Evolutionary conservation across 2,113 vertebrate species (phyloP).

Genomic region (Halichoeres trimaculatus): DNA sequence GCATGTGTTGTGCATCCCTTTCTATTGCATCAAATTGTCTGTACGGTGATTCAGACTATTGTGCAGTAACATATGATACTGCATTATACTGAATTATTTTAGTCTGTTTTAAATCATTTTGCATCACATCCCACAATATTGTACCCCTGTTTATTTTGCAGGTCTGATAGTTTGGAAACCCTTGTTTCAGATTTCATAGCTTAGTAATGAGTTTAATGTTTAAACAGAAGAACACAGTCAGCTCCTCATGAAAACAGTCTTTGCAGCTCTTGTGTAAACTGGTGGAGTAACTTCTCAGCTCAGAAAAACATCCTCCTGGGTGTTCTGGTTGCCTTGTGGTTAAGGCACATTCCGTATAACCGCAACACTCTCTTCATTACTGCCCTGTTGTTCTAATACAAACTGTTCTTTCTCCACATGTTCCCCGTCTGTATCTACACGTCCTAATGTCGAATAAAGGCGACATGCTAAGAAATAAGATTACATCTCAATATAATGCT

Average conservation of each 20-base stretch:
- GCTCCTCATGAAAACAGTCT: neutral
- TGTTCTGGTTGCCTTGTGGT: neutral
- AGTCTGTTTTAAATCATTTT: too few species aligned
- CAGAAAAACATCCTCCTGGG: slow-evolving; percentile 9
- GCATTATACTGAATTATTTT: too few species aligned
- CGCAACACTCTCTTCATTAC: slow-evolving; percentile 1
- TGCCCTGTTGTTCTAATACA: neutral
- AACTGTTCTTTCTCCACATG: neutral
- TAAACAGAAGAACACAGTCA: neutral
- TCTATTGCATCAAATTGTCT: too few species aligned
- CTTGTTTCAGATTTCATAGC: too few species aligned
- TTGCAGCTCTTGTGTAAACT: neutral
- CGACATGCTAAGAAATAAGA: neutral
- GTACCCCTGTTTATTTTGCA: too few species aligned
- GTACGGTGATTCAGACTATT: too few species aligned
- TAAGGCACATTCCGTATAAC: neutral
- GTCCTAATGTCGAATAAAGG: neutral
- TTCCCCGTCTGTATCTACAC: slow-evolving; percentile 1
- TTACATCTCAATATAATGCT: neutral
- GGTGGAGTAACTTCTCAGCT: neutral
- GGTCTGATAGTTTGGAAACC: too few species aligned
- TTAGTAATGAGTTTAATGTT: too few species aligned
- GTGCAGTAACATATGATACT: too few species aligned
- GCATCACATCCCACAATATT: too few species aligned
- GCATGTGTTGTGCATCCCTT: too few species aligned